Evolutionary conservation across 2,113 vertebrate species (phyloP), one percentile per base, ranked within the genome.

Genomic region (Ochotona curzoniae): DNA sequence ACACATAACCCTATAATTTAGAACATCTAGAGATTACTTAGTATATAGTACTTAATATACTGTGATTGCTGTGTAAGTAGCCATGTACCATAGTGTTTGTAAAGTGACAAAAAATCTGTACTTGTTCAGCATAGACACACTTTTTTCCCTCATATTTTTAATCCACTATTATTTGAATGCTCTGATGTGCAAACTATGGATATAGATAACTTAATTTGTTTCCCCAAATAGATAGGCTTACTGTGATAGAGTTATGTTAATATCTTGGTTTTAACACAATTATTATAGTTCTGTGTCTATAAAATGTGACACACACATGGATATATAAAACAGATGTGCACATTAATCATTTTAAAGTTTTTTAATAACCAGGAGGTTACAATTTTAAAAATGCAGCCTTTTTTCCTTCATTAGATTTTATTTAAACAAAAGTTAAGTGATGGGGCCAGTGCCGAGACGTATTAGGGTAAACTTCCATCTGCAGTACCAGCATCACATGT

Each of bases 211-310:
- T 57, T 57, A 57, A 15, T 75, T 6, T 69, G 57, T 85, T 90
- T 95, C 84, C 51, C 17, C 54, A 76, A 20, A 69, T 78, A 80
- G 66, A 78, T 87, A 80, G 60, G 5, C n/a, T 93, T 90, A 83
- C 1, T 38, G 67, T 60, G n/a, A 67, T 57, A 88, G 26, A 78
- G 84, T 74, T 12, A 70, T 76, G 12, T 60, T 17, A 69, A 28
- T 79, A 73, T 87, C 80, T 47, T 90, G 38, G 26, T 80, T 95
- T 79, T 87, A 84, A 93, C 88, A 93, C 8, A 73, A 12, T 64
- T 78, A 44, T 25, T 64, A 47, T 91, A 79, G 47, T 89, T 95
- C 10, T 1, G 11, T 82, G 91, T 89, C 28, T 57, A 87, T 93
- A 73, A 30, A 80, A 32, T 94, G 74, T 80, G 71, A 89, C 32